Evolutionary conservation across 1,140 invertebrate species (phyloP), one percentile per base, ranked within the genome.

Genomic region (Sitodiplosis mosellana): DNA sequence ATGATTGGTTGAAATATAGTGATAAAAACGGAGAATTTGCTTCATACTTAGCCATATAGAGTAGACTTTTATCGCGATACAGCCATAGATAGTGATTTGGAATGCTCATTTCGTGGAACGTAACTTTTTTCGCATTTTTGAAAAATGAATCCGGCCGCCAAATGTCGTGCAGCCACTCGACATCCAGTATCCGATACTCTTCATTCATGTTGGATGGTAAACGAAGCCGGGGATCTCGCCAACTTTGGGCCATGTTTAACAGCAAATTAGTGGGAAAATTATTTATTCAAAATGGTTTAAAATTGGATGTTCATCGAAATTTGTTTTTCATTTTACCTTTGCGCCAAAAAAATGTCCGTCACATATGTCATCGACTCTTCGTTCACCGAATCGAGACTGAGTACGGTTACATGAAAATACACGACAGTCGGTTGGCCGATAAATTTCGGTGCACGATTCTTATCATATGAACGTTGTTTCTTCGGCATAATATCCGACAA

Each of bases 321-420:
- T n/a, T n/a, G n/a, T n/a, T n/a, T n/a, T n/a, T n/a, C n/a, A n/a
- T n/a, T n/a, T n/a, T n/a, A n/a, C n/a, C n/a, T n/a, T n/a, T 27
- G 27, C 27, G 86, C 87, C 54, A 91, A 71, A 64, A 90, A 91
- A 64, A 91, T 87, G 61, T 91, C 87, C 12, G 87, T 86, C 50
- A 88, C 86, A 64, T 90, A 91, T 11, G 87, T 90, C 86, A 90
- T 90, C n/a, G 84, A 88, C 65, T 87, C 83, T 62, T 90, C 86
- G 59, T 90, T 87, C 53, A 90, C 88, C 3, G 85, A 88, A 64
- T 90, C 86, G 40, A 90, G 64, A 36, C 83, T 87, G 49, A 88
- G 68, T 7, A 90, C 86, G 10, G 27, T 27, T 19, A 90, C 86
- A 63, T 90, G 86, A 55, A 88, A 90, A 58, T 87, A 87, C 20